Evolutionary conservation across 2,888 invertebrate species (phyloP), one percentile per base, ranked within the genome.

Genomic region (Nomada ferruginata): DNA sequence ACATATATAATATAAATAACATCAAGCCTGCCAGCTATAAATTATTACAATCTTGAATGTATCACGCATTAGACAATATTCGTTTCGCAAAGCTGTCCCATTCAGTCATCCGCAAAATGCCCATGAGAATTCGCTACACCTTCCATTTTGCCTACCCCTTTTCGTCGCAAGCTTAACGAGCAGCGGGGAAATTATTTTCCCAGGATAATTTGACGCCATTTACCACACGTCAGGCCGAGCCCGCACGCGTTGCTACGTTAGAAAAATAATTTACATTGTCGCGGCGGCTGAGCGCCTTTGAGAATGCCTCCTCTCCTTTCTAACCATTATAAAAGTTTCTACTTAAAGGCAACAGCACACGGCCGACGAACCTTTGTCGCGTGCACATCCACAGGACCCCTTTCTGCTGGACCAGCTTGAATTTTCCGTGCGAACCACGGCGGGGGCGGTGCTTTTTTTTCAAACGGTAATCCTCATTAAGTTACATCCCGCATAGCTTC

Each of bases 401-500:
- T 72, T 68, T 52, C 52, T n/a, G 20, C 11, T 5, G 18, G 11
- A 13, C 7, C 18, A 53, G 65, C 68, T 70, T 71, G 53, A 70
- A 74, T 70, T 64, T 68, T 36, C 47, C 10, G 60, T 47, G 4
- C 47, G 20, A 26, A n/a, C 3, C 42, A 20, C 42, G 15, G 10
- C 36, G 11, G 44, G 36, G 65, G 20, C 44, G 23, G 23, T 5
- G 47, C 52, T 47, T 42, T 75, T 69, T 75, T 69, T 65, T 3
- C 9, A 60, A 76, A 82, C 73, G 50, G 57, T 66, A 83, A 77
- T 82, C 69, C 77, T 74, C 73, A 47, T 83, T 82, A 73, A 83
- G 76, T 82, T 73, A 53, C 70, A 53, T 66, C 65, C 65, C 55
- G 26, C 60, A 15, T 23, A 52, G 55, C 42, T 64, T 79, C 59